phyloP scores from a whole-genome alignment of 2,113 vertebrate genomes.

The Thymallus thymallus region DNA sequence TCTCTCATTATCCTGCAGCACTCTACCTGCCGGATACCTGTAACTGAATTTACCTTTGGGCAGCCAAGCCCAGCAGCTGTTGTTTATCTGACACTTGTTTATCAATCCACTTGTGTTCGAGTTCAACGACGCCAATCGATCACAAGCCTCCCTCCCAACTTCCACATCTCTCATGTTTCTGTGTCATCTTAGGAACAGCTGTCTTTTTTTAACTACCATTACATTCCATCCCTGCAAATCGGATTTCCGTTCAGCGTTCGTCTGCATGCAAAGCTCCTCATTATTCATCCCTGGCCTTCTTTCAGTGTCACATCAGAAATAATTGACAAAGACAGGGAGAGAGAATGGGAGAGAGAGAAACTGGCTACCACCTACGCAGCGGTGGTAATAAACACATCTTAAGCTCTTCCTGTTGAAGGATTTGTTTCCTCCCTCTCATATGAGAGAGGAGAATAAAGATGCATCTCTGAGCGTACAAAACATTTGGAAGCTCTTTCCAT shows the following conservation, averaged over 20 bases:
- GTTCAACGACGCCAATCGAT: too few relatives aligned
- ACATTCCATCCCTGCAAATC: neutral
- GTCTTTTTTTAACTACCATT: neutral
- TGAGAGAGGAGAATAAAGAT: too few relatives aligned
- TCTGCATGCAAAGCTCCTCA: slow-evolving; percentile 3
- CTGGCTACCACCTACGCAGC: slow-evolving; percentile 1
- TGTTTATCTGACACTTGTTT: too few relatives aligned
- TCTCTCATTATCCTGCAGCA: slow-evolving; percentile 2
- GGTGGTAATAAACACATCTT: slow-evolving; percentile 17
- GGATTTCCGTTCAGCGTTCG: neutral
- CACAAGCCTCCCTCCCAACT: neutral
- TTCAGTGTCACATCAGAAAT: slow-evolving; percentile 15
- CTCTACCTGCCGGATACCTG: slow-evolving; percentile 1
- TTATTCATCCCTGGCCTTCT: neutral
- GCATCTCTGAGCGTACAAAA: too few relatives aligned
- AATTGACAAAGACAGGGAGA: slow-evolving; percentile 12
- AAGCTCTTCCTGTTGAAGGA: neutral
- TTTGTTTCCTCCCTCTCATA: neutral
- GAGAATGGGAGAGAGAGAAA: neutral
- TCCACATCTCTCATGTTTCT: neutral
- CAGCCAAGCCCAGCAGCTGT: neutral
- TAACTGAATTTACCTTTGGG: slow-evolving; percentile 18
- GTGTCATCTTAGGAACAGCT: neutral
- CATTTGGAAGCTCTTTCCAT: too few relatives aligned
- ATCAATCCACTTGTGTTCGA: too few relatives aligned